Evolutionary conservation across 2,888 invertebrate species (phyloP).

Genomic region (Elysia crispata): DNA sequence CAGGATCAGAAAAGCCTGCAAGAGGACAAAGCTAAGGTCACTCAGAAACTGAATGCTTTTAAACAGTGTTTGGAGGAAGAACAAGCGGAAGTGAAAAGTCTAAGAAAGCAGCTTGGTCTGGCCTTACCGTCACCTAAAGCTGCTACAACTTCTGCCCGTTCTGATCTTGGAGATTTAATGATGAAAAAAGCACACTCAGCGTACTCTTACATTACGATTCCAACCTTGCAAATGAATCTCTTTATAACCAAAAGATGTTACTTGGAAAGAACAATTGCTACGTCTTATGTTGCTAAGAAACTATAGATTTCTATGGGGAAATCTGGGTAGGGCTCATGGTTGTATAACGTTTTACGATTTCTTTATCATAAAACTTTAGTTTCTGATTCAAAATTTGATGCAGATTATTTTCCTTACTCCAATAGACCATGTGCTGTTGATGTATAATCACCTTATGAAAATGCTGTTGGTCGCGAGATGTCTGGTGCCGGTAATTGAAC

Average conservation of each 20-base stretch:
- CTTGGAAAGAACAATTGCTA: conserved; percentile 55
- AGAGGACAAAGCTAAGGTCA: conserved; percentile 78
- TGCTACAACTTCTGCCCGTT: neutral
- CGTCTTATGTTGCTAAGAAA: too few species aligned
- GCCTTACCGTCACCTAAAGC: neutral
- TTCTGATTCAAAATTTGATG: too few species aligned
- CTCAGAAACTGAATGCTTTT: conserved; percentile 79
- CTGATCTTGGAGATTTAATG: neutral
- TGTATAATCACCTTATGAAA: too few species aligned
- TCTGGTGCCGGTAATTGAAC: too few species aligned
- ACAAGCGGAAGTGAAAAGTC: conserved; percentile 75
- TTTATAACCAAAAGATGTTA: conserved; percentile 42
- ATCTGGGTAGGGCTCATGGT: neutral
- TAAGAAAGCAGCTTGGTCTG: conserved; percentile 52
- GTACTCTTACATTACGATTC: too few species aligned
- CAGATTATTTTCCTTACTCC: too few species aligned
- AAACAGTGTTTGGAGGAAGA: conserved; percentile 83
- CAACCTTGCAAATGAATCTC: too few species aligned
- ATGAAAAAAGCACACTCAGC: neutral
- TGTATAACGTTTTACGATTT: too few species aligned
- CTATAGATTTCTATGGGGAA: too few species aligned
- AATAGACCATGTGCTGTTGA: too few species aligned
- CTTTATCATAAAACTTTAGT: too few species aligned
- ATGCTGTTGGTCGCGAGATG: too few species aligned
- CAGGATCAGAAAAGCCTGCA: conserved; percentile 78